Evolutionary conservation across 2,113 vertebrate species (phyloP).

Genomic region (Amphiprion ocellaris): DNA sequence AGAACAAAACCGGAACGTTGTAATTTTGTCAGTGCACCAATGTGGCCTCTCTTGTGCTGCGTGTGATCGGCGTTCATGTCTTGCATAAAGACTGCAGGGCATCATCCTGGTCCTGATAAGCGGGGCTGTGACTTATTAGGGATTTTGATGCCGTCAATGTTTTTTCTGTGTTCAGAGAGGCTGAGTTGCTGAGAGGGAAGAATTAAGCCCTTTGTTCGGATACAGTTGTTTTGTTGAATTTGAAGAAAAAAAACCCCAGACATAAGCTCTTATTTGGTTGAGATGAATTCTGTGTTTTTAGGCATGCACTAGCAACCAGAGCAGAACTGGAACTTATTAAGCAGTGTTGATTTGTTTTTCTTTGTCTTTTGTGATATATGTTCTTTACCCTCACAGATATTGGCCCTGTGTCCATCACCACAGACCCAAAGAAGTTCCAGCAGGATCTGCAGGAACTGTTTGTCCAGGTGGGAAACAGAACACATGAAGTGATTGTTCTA

Average conservation of each 20-base stretch:
- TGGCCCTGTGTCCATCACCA: conserved; percentile 91
- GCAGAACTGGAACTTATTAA: neutral
- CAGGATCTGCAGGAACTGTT: conserved; percentile 90
- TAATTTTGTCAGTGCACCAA: conserved; percentile 6
- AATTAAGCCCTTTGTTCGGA: conserved; percentile 15
- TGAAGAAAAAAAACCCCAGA: neutral
- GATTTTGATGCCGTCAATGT: conserved; percentile 22
- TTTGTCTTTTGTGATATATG: conserved; percentile 26
- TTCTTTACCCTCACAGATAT: conserved; percentile 83
- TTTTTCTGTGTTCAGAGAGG: conserved; percentile 8
- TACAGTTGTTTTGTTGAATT: conserved; percentile 13
- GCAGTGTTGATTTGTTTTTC: neutral
- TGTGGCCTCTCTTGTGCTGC: neutral
- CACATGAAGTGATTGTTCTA: conserved; percentile 6
- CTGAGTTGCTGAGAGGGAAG: conserved; percentile 15
- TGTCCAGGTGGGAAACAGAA: conserved; percentile 88
- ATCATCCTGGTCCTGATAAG: conserved; percentile 39
- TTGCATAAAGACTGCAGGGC: conserved; percentile 29
- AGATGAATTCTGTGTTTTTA: neutral
- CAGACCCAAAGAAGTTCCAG: conserved; percentile 90
- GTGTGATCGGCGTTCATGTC: conserved; percentile 35
- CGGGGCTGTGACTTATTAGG: conserved; percentile 16
- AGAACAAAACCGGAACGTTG: conserved; percentile 24
- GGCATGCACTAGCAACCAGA: neutral
- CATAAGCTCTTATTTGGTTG: neutral